A percentile compares a stretch with the other conserved stretches of the same genome.
These are phyloP conservation scores for Fulica atra DNA, from an alignment of 2,113 vertebrate genomes.

Conservation along the genomic window DNA sequence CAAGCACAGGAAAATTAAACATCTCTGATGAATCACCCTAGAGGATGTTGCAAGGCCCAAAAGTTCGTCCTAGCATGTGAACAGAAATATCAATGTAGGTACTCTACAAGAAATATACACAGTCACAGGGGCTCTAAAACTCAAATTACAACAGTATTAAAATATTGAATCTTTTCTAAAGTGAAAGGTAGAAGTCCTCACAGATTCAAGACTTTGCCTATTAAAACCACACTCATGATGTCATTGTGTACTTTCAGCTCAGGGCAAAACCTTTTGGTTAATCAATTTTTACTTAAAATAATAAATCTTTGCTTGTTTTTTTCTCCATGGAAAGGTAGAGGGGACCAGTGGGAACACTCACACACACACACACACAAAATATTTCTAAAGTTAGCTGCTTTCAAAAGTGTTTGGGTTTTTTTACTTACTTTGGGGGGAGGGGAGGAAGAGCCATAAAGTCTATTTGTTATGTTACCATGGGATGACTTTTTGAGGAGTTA, in stretches of 20 bases:
- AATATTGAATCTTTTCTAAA: background rate
- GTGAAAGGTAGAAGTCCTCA: background rate
- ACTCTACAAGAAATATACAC: background rate
- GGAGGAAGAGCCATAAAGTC: background rate
- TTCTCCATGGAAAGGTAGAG: background rate
- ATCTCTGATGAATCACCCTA: background rate
- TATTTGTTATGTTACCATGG: constrained; percentile 5
- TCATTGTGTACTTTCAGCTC: background rate
- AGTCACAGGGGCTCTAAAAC: background rate
- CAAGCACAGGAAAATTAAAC: accelerated
- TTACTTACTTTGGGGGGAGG: background rate
- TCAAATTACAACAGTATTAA: background rate
- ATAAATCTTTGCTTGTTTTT: background rate
- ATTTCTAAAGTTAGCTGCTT: background rate
- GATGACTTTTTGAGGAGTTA: background rate
- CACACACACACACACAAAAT: background rate
- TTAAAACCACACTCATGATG: background rate
- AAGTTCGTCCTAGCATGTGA: background rate
- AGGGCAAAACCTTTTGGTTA: background rate
- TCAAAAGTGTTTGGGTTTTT: background rate
- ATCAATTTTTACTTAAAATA: background rate
- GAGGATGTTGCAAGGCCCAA: background rate
- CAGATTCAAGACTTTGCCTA: background rate
- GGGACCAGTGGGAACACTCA: background rate
- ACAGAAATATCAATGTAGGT: background rate